Conservation (phyloP, 2,888 invertebrate species). For the Frankliniella intonsa region DNA sequence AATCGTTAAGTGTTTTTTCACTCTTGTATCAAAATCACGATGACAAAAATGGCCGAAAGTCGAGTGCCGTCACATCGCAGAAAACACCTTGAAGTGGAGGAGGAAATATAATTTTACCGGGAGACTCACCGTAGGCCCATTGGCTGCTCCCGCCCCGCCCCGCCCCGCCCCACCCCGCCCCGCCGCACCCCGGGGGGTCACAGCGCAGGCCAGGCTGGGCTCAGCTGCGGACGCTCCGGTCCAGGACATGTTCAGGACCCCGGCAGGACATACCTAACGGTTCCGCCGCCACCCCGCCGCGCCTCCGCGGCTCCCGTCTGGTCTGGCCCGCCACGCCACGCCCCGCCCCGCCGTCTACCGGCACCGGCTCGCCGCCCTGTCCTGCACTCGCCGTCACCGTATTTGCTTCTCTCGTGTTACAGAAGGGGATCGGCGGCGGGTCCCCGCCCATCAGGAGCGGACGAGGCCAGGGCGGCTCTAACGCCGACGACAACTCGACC, state of each 20-base stretch:
- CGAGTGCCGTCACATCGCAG: too few species aligned
- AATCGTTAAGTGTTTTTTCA: too few species aligned
- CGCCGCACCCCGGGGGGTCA: not conserved
- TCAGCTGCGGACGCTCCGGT: not conserved
- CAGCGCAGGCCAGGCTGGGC: not conserved
- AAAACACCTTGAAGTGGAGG: not conserved
- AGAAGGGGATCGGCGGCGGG: constrained; percentile 40
- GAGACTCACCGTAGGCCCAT: not conserved
- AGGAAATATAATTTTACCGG: not conserved
- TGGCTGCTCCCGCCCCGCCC: too few species aligned
- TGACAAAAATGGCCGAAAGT: too few species aligned
- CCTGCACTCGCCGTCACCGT: not conserved
- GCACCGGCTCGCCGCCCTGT: too few species aligned
- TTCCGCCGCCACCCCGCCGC: not conserved
- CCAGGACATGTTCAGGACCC: not conserved
- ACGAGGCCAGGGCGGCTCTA: not conserved
- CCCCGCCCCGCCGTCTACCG: not conserved
- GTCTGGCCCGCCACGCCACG: not conserved
- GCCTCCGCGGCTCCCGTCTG: not conserved
- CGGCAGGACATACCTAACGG: constrained; percentile 31
- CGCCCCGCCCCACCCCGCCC: too few species aligned
- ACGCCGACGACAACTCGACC: not conserved
- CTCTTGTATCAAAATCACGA: too few species aligned
- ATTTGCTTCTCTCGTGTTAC: constrained; percentile 31
- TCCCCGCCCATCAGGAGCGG: not conserved